Evolutionary conservation across 2,888 invertebrate species (phyloP).

Genomic region (Synergus umbraculus): DNA sequence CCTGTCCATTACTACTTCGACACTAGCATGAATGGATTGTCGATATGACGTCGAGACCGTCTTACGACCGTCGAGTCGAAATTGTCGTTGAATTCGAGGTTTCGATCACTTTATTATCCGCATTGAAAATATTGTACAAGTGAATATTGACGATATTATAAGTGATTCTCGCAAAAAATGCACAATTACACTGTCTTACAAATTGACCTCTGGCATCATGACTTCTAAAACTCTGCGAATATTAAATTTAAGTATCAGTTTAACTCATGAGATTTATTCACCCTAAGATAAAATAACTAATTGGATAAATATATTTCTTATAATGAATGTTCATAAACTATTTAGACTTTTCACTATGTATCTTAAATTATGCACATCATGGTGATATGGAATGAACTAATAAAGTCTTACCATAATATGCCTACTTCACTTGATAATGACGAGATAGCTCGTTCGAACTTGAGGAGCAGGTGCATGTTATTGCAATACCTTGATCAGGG

Average conservation of each 20-base stretch:
- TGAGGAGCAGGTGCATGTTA: conserved; percentile 25
- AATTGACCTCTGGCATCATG: background rate
- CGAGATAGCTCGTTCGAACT: background rate
- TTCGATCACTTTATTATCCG: no score
- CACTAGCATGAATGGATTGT: background rate
- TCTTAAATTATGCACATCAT: background rate
- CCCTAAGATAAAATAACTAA: conserved; percentile 21
- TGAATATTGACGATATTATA: no score
- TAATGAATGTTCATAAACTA: background rate
- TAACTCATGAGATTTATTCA: background rate
- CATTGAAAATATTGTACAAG: no score
- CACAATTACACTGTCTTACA: background rate
- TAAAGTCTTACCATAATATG: conserved; percentile 28
- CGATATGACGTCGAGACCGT: no score
- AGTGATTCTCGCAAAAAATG: no score
- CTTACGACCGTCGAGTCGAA: no score
- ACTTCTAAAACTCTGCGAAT: background rate
- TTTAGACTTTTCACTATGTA: background rate
- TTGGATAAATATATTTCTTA: conserved; percentile 16
- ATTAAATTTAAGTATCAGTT: background rate
- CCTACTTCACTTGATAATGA: conserved; percentile 22
- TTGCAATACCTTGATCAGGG: background rate
- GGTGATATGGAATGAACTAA: conserved; percentile 13
- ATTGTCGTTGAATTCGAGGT: no score
- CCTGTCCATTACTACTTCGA: background rate